Conservation (phyloP, 2,797 vertebrate species). For the Liparis tanakae region DNA sequence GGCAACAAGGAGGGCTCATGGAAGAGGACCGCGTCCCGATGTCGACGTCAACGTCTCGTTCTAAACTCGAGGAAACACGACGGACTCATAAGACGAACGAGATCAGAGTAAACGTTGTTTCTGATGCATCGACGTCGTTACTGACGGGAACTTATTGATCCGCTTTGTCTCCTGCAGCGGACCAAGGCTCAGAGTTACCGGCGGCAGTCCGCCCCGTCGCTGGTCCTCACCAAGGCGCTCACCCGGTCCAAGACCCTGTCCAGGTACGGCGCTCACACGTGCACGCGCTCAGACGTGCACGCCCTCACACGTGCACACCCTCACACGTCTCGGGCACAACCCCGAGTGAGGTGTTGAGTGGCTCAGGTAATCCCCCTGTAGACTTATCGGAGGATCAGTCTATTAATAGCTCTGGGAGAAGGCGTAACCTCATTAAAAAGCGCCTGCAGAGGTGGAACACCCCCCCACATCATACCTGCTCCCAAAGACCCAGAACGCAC, state of each 20-base stretch:
- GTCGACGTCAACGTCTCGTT: too few relatives aligned
- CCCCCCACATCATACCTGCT: too few relatives aligned
- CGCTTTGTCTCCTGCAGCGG: constrained; percentile 75
- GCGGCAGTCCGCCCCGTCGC: constrained; percentile 90
- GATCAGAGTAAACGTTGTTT: too few relatives aligned
- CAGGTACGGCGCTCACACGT: constrained; percentile 78
- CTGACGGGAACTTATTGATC: not conserved
- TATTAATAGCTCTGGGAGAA: constrained; percentile 70
- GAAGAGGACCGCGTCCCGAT: too few relatives aligned
- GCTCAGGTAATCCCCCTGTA: constrained; percentile 66
- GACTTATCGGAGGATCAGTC: constrained; percentile 69
- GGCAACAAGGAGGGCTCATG: too few relatives aligned
- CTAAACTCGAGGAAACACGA: too few relatives aligned
- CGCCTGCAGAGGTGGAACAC: not conserved
- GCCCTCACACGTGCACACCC: not conserved
- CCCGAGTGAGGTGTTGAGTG: constrained; percentile 32
- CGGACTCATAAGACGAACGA: too few relatives aligned
- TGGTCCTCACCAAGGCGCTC: constrained; percentile 92
- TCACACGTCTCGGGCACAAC: constrained; percentile 20
- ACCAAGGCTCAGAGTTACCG: constrained; percentile 91
- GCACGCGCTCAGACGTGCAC: not conserved
- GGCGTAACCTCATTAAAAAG: constrained; percentile 65
- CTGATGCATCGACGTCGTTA: too few relatives aligned
- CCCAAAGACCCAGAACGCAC: too few relatives aligned
- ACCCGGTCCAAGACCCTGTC: constrained; percentile 87